Evolutionary conservation across 2,888 invertebrate genomes (phyloP).

Genomic region (Melipona bicolor): DNA sequence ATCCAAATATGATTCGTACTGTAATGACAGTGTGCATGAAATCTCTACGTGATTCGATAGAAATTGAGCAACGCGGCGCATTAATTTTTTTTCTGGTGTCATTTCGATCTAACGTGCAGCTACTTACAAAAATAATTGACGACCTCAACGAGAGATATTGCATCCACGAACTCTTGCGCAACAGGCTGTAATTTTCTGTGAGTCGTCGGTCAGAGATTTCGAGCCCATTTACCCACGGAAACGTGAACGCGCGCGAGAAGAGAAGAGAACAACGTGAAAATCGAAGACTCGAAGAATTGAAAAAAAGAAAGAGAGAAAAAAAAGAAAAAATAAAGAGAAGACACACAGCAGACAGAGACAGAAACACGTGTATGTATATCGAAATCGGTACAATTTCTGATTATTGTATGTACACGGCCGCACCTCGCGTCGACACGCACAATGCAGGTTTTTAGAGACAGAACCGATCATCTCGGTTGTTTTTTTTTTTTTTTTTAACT

Average conservation of each 20-base stretch:
- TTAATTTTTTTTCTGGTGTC: neutral
- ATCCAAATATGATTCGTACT: neutral
- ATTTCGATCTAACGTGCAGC: neutral
- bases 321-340: constrained; percentile 9
- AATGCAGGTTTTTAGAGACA: constrained; percentile 56
- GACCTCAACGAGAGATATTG: neutral
- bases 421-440: constrained; percentile 82
- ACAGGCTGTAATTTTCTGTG: constrained; percentile 5
- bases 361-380: constrained; percentile 37
- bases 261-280: constrained; percentile 8
- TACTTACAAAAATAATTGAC: neutral
- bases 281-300: neutral
- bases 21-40: neutral
- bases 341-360: constrained; percentile 30
- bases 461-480: constrained; percentile 29
- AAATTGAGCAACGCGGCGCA: neutral
- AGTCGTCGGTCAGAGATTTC: constrained; percentile 39
- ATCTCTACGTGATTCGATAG: neutral
- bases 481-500: constrained; percentile 14
- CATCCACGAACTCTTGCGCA: neutral
- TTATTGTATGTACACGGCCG: constrained; percentile 77
- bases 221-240: constrained; percentile 55
- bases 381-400: constrained; percentile 40
- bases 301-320: constrained; percentile 23
- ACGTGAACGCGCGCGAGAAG: constrained; percentile 9